These are phyloP conservation scores for Galerucella calmariensis DNA, from an alignment of 2,888 invertebrate genomes.

Conservation along the genomic window DNA sequence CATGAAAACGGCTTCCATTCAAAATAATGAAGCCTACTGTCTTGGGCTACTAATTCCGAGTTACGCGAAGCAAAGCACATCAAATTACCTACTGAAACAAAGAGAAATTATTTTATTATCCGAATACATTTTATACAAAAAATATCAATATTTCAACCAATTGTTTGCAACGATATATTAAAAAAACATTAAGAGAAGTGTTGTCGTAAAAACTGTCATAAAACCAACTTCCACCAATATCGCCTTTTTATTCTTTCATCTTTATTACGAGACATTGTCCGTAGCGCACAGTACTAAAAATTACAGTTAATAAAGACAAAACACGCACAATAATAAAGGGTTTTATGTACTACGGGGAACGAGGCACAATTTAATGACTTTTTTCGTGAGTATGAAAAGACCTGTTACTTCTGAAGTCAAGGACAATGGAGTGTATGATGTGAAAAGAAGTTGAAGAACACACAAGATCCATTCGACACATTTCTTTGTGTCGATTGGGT, in stretches of 20 bases:
- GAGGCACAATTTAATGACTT: constrained; percentile 9
- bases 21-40: too few species aligned
- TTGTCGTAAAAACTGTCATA: neutral
- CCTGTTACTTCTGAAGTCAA: constrained; percentile 2
- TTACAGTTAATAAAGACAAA: constrained; percentile 10
- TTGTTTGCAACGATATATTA: neutral
- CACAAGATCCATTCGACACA: neutral
- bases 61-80: too few species aligned
- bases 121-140: neutral
- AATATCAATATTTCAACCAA: neutral
- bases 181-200: neutral
- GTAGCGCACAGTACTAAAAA: constrained; percentile 1
- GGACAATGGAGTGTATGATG: constrained; percentile 8
- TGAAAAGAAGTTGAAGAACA: constrained; percentile 12
- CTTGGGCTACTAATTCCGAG: too few species aligned
- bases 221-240: neutral
- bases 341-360: neutral
- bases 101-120: too few species aligned
- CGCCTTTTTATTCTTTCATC: neutral
- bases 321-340: constrained; percentile 4
- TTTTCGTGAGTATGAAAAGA: constrained; percentile 5
- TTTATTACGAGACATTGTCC: neutral
- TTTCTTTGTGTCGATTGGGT: neutral
- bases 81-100: too few species aligned
- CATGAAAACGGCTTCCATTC: too few species aligned